Percentiles rank a stretch among this genome's conserved stretches.
Evolutionary conservation across 1,140 invertebrate genomes (phyloP).

Genomic region (Dendroctonus valens): DNA sequence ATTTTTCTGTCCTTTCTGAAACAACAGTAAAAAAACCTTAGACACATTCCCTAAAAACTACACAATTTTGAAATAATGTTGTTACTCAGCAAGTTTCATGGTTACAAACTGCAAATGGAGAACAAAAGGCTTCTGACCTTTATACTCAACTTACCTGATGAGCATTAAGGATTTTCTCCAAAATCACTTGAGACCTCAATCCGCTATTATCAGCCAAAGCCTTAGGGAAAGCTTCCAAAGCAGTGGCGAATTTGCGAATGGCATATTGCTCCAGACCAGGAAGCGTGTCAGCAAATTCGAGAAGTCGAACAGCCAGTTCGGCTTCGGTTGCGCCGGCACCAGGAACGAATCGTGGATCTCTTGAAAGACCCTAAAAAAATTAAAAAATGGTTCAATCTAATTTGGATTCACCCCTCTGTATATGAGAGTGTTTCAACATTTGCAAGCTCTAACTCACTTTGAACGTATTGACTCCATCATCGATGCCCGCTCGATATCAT

Average conservation of each 20-base stretch:
- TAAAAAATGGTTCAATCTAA: slow-evolving; percentile 2
- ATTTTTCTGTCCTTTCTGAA: slow-evolving; percentile 73
- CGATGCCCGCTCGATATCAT: slow-evolving; percentile 97
- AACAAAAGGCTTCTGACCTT: background rate
- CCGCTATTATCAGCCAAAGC: slow-evolving; percentile 94
- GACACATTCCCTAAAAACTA: background rate
- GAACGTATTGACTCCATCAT: slow-evolving; percentile 99
- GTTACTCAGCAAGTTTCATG: too few relatives aligned
- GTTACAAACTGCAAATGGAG: background rate
- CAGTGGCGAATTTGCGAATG: slow-evolving; percentile 90
- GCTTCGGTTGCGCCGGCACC: slow-evolving; percentile 96
- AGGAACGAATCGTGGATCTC: slow-evolving; percentile 77
- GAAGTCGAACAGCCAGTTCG: slow-evolving; percentile 84
- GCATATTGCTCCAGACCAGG: slow-evolving; percentile 97
- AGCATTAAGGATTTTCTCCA: slow-evolving; percentile 89
- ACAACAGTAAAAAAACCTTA: background rate
- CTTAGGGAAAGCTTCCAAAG: slow-evolving; percentile 89
- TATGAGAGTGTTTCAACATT: background rate
- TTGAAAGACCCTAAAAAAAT: slow-evolving; percentile 49
- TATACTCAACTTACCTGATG: slow-evolving; percentile 63
- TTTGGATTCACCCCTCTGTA: background rate
- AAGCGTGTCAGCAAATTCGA: slow-evolving; percentile 83
- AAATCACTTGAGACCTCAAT: slow-evolving; percentile 78
- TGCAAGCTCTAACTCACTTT: slow-evolving; percentile 62
- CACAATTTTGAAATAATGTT: too few relatives aligned